Base-by-base conservation (phyloP, 2,888 invertebrate genomes). In the Callyntrura guangdongensis region DNA sequence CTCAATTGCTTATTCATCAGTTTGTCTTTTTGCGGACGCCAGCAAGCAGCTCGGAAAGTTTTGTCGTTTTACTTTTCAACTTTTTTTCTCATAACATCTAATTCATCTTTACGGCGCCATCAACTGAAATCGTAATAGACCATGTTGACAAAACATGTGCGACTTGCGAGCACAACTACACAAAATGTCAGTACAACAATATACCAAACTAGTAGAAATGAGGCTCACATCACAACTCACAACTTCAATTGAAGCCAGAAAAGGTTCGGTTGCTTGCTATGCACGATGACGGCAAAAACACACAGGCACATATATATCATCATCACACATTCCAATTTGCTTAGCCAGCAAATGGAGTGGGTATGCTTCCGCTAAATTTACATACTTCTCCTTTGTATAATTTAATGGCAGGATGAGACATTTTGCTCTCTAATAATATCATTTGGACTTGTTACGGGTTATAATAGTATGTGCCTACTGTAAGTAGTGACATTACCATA, bases 291-390 rank as follows among this genome's bases (percentile, higher is more conserved):
- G 11, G n/a, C 74, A 20, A 61, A 61, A 61, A 61, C 61, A 20
- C 61, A 61, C 61, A 61, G 11, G 17, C 20, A n/a, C n/a, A n/a
- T 17, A 61, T 9, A n/a, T 3, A 17, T n/a, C n/a, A n/a, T n/a
- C 61, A 8, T n/a, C n/a, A 17, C 72, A 56, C 77, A 77, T 77
- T 77, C 77, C 77, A 77, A 77, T 77, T 77, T 77, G 53, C 77
- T 77, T 25, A 53, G 77, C 77, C 49, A 56, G 49, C 77, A 25
- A 61, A 61, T 81, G 36, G 59, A 81, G 36, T 27, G 36, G 56
- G 22, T 20, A 61, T 45, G 22, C 81, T 59, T 81, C 81, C 81
- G 81, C 61, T 81, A 81, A 45, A 81, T 61, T 81, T 59, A 59
- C 81, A 59, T 81, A 81, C 20, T 61, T 81, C 45, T 36, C 5